phyloP scores from a whole-genome alignment of 2,888 invertebrate species.

The Sycophila texana region DNA sequence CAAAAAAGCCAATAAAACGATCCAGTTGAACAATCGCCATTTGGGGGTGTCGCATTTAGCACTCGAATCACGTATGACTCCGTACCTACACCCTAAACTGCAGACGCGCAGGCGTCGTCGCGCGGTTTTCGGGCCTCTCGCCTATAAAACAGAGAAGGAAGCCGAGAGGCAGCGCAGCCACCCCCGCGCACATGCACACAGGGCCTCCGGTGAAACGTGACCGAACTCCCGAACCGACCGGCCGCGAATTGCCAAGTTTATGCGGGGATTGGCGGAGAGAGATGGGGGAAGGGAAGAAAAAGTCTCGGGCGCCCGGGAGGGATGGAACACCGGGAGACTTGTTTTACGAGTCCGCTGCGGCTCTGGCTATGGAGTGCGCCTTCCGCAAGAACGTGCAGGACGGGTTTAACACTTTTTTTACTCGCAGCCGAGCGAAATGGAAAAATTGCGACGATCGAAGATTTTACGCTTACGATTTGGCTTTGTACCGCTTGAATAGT shows the following conservation, averaged over 20 bases:
- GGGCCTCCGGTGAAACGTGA: slow-evolving; percentile 64
- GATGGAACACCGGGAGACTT: slow-evolving; percentile 23
- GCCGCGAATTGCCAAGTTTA: slow-evolving; percentile 63
- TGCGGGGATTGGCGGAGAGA: slow-evolving; percentile 26
- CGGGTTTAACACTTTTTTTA: slow-evolving; percentile 23
- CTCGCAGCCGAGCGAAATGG: not conserved
- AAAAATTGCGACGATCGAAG: not conserved
- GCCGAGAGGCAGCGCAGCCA: not conserved
- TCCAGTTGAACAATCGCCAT: no score
- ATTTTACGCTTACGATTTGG: not conserved
- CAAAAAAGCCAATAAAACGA: no score
- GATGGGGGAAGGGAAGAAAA: slow-evolving; percentile 1
- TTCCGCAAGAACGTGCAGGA: not conserved
- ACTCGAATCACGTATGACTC: slow-evolving; percentile 19
- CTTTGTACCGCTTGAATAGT: no score
- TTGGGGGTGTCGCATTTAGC: not conserved
- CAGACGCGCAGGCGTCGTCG: slow-evolving; percentile 24
- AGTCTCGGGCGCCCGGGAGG: not conserved
- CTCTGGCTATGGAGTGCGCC: not conserved
- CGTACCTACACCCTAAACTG: slow-evolving; percentile 11
- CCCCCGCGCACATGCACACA: not conserved
- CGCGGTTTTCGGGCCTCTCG: slow-evolving; percentile 5
- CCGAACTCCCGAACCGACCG: slow-evolving; percentile 62
- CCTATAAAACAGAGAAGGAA: slow-evolving; percentile 19
- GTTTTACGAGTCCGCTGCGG: slow-evolving; percentile 45